A percentile compares a stretch with the other conserved stretches of the same genome.
Evolutionary conservation across 2,888 invertebrate genomes (phyloP).

Genomic region (Cephonodes hylas): DNA sequence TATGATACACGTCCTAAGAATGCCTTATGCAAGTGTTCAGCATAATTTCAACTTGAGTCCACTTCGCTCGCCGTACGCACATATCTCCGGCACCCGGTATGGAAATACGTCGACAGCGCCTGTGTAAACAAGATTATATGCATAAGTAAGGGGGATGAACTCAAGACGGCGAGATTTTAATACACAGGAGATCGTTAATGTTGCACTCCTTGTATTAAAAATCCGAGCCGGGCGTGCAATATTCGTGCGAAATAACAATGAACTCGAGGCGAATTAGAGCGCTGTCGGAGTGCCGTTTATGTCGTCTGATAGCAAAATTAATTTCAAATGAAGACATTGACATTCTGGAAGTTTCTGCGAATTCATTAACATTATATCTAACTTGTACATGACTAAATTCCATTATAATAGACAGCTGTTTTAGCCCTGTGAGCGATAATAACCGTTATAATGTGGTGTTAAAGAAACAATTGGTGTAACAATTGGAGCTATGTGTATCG

Average conservation of each 20-base stretch:
- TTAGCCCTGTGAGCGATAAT: slow-evolving; percentile 1
- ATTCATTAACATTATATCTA: slow-evolving; percentile 22
- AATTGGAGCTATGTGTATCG: background rate
- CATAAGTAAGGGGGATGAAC: slow-evolving; percentile 1
- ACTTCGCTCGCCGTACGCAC: background rate
- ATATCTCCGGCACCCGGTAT: background rate
- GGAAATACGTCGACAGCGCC: background rate
- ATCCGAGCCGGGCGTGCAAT: background rate
- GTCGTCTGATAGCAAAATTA: slow-evolving; percentile 19
- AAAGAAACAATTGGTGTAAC: slow-evolving; percentile 22
- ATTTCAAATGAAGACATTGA: slow-evolving; percentile 20
- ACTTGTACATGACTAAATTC: background rate
- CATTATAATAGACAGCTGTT: slow-evolving; percentile 8
- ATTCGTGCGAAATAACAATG: background rate
- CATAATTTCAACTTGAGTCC: background rate
- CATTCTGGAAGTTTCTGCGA: slow-evolving; percentile 23
- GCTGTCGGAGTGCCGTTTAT: background rate
- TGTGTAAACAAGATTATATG: slow-evolving; percentile 1
- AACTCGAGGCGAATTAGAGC: background rate
- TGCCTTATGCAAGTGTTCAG: background rate
- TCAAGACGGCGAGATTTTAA: background rate
- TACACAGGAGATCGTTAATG: background rate
- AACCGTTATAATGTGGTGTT: slow-evolving; percentile 7
- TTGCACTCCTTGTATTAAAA: background rate
- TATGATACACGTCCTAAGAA: background rate